phyloP scores from a whole-genome alignment of 2,888 invertebrate species.

The Metalampra italica region DNA sequence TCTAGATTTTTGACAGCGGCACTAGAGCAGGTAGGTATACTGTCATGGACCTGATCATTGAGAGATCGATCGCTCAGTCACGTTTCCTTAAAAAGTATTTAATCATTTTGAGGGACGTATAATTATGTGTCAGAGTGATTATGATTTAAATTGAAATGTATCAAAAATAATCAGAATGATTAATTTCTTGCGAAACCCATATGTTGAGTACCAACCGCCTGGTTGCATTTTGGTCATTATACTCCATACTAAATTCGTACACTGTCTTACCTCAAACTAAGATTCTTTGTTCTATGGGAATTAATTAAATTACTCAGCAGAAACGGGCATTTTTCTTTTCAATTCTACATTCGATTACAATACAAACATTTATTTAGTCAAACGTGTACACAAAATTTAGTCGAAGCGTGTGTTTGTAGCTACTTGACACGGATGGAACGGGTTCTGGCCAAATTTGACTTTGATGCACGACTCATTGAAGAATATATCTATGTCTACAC shows the following conservation, averaged over 20 bases:
- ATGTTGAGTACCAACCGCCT: too few relatives aligned
- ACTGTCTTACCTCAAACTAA: too few relatives aligned
- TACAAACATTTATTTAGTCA: slow-evolving; percentile 26
- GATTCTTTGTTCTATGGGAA: too few relatives aligned
- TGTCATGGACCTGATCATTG: slow-evolving; percentile 29
- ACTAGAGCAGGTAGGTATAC: not conserved
- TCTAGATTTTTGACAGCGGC: too few relatives aligned
- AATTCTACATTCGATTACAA: slow-evolving; percentile 25
- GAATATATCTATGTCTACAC: not conserved
- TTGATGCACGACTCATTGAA: not conserved
- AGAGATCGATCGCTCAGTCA: slow-evolving; percentile 40
- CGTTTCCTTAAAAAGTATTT: slow-evolving; percentile 3
- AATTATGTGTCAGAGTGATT: too few relatives aligned
- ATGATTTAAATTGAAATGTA: not conserved
- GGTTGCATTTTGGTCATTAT: too few relatives aligned
- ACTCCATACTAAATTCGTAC: too few relatives aligned
- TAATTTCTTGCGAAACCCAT: too few relatives aligned
- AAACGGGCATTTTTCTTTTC: slow-evolving; percentile 3
- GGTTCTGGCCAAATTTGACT: slow-evolving; percentile 5
- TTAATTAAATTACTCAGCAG: too few relatives aligned
- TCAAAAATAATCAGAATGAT: not conserved
- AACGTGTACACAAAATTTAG: slow-evolving; percentile 23
- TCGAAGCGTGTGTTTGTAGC: slow-evolving; percentile 18
- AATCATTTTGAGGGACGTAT: not conserved
- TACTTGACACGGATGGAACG: slow-evolving; percentile 20